Conservation (phyloP, 2,113 vertebrate genomes). For the Cavia porcellus region DNA sequence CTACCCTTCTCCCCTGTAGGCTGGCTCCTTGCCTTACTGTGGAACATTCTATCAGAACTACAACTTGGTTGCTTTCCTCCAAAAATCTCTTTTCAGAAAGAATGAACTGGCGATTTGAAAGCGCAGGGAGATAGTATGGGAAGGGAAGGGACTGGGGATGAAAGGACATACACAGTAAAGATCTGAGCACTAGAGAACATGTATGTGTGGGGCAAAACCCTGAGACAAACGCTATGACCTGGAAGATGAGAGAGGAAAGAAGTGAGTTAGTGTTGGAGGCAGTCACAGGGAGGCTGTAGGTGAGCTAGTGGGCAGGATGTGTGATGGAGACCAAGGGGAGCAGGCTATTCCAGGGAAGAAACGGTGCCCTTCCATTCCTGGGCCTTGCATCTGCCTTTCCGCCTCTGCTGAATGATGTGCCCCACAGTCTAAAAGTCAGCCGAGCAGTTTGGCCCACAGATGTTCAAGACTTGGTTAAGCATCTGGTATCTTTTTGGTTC, state of each 20-base stretch:
- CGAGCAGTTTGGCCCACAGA: neutral
- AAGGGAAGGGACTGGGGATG: neutral
- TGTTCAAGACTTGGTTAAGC: neutral
- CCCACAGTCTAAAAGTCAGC: neutral
- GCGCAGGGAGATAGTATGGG: neutral
- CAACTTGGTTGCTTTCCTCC: neutral
- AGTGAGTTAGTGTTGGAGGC: neutral
- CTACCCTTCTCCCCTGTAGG: fast-evolving
- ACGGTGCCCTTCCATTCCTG: neutral
- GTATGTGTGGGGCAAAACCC: neutral
- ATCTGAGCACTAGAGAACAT: neutral
- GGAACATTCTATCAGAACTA: neutral
- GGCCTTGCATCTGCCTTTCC: neutral
- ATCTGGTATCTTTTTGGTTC: neutral
- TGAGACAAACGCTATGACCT: neutral
- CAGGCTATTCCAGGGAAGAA: no score
- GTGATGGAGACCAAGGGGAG: neutral
- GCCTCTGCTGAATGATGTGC: neutral
- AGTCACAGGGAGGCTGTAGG: neutral
- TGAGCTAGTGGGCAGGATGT: neutral
- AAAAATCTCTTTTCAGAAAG: neutral
- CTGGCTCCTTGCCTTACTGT: neutral
- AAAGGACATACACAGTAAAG: neutral
- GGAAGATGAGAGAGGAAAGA: neutral
- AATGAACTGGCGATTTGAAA: neutral